A percentile compares a stretch with the other conserved stretches of the same genome.
Conservation (phyloP, 2,888 invertebrate genomes). For the Petrolisthes manimaculis region DNA sequence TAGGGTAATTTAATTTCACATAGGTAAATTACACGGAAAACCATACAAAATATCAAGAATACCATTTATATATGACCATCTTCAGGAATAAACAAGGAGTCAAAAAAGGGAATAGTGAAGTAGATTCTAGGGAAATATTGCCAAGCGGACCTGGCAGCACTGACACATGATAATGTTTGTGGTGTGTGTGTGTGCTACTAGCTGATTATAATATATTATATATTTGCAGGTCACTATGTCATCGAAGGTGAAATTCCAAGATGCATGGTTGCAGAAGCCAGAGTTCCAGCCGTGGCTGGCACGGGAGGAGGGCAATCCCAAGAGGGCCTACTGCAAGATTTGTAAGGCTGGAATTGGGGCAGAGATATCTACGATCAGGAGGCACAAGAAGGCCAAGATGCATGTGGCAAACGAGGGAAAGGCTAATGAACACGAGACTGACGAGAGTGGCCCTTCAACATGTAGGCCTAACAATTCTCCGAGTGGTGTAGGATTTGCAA, state of each 20-base stretch:
- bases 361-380: too few relatives aligned
- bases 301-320: neutral
- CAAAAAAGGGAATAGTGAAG: too few relatives aligned
- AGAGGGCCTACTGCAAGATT: neutral
- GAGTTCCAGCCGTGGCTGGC: slow-evolving; percentile 14
- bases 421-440: neutral
- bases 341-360: too few relatives aligned
- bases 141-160: too few relatives aligned
- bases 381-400: too few relatives aligned
- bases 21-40: too few relatives aligned
- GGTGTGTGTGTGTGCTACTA: neutral
- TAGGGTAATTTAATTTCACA: too few relatives aligned
- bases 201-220: neutral
- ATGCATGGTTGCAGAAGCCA: slow-evolving; percentile 5
- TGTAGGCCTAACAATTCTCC: neutral
- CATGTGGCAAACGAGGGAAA: neutral
- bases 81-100: too few relatives aligned
- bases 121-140: too few relatives aligned
- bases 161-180: too few relatives aligned
- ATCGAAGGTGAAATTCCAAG: neutral
- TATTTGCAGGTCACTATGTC: neutral
- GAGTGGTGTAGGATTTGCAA: neutral
- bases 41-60: too few relatives aligned
- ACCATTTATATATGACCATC: too few relatives aligned
- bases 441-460: neutral